Evolutionary conservation across 2,113 vertebrate genomes (phyloP).

Genomic region (Dasypus novemcinctus): DNA sequence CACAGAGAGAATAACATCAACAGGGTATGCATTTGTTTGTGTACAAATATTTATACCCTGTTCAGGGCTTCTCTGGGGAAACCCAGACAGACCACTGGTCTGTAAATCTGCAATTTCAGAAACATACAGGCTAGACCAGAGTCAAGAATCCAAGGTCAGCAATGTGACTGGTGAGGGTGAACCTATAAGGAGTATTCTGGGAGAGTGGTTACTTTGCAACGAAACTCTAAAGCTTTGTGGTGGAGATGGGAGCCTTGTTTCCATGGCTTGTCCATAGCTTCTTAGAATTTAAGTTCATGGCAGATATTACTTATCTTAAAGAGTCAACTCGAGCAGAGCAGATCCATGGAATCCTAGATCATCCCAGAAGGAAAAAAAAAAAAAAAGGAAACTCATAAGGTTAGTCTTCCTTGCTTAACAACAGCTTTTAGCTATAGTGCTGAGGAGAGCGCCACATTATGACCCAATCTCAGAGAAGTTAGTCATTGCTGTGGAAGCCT

Average conservation of each 20-base stretch:
- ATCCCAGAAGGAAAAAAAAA: not conserved
- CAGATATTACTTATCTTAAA: not conserved
- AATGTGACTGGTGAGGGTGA: fast-evolving
- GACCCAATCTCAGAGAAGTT: not conserved
- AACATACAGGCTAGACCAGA: not conserved
- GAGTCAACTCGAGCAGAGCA: not conserved
- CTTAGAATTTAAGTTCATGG: not conserved
- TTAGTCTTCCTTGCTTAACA: not conserved
- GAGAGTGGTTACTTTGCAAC: not conserved
- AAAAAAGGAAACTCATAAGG: not conserved
- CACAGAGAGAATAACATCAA: too few relatives aligned
- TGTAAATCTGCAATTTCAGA: not conserved
- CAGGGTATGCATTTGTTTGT: too few relatives aligned
- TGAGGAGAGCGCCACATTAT: not conserved
- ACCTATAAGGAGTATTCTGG: not conserved
- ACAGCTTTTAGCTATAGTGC: too few relatives aligned
- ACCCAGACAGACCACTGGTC: too few relatives aligned
- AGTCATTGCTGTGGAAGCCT: not conserved
- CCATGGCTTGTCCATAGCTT: too few relatives aligned
- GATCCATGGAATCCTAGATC: not conserved
- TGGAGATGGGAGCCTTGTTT: not conserved
- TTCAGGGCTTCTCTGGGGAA: too few relatives aligned
- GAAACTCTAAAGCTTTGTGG: not conserved
- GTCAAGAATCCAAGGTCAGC: not conserved
- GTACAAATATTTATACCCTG: too few relatives aligned